A percentile compares a stretch with the other conserved stretches of the same genome.
Evolutionary conservation across 2,888 invertebrate species (phyloP).

Genomic region (Dastarcus helophoroides): DNA sequence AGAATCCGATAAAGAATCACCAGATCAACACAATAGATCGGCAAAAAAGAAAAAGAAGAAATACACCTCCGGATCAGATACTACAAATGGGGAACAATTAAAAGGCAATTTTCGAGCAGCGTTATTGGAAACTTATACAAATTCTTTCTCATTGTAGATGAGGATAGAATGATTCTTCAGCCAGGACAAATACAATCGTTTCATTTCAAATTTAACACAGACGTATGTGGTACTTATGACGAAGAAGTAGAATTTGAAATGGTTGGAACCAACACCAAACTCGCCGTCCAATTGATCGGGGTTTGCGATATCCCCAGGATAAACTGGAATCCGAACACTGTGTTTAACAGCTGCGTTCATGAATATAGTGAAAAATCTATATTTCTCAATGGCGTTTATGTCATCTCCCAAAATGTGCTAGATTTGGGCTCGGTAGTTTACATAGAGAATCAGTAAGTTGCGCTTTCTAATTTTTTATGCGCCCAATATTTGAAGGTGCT

Average conservation of each 20-base stretch:
- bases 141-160: too few relatives aligned
- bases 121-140: too few relatives aligned
- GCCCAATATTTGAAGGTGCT: too few relatives aligned
- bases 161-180: too few relatives aligned
- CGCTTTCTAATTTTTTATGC: too few relatives aligned
- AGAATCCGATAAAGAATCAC: too few relatives aligned
- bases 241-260: slow-evolving; percentile 26
- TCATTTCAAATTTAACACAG: slow-evolving; percentile 23
- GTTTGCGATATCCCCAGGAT: slow-evolving; percentile 29
- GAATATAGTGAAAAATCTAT: slow-evolving; percentile 17
- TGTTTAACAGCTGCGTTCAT: slow-evolving; percentile 24
- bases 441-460: slow-evolving; percentile 12
- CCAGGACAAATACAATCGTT: slow-evolving; percentile 18
- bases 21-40: too few relatives aligned
- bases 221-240: slow-evolving; percentile 21
- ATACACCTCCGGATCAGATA: too few relatives aligned
- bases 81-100: too few relatives aligned
- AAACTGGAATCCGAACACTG: slow-evolving; percentile 22
- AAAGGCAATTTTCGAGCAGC: too few relatives aligned
- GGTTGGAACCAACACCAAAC: slow-evolving; percentile 20
- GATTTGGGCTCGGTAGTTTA: slow-evolving; percentile 29
- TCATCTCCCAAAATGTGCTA: slow-evolving; percentile 22
- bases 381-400: slow-evolving; percentile 20
- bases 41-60: too few relatives aligned
- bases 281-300: slow-evolving; percentile 23